Conservation (phyloP, 1,140 invertebrate genomes). For the Dufourea novaeangliae region DNA sequence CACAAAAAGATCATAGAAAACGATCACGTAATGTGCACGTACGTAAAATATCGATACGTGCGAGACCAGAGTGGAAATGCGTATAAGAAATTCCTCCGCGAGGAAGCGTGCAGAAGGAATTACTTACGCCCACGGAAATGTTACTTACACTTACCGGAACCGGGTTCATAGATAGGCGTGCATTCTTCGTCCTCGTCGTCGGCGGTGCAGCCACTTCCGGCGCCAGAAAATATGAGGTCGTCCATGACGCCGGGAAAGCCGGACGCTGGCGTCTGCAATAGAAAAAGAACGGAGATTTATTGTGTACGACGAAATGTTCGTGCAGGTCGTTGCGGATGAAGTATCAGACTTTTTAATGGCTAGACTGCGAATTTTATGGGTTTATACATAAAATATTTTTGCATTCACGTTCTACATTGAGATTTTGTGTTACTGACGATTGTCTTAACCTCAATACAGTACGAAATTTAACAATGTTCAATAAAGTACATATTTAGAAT, state of each 20-base stretch:
- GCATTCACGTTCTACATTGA: too few relatives aligned
- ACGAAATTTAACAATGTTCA: too few relatives aligned
- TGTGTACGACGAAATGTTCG: not conserved
- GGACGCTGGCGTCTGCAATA: slow-evolving; percentile 90
- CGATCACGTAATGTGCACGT: not conserved
- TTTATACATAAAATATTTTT: too few relatives aligned
- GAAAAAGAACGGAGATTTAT: slow-evolving; percentile 20
- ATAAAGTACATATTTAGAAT: too few relatives aligned
- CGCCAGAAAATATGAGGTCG: slow-evolving; percentile 93
- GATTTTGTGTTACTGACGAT: too few relatives aligned
- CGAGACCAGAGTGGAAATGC: not conserved
- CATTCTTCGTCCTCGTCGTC: slow-evolving; percentile 94
- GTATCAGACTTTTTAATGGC: not conserved
- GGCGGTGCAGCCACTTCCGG: slow-evolving; percentile 92
- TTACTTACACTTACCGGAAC: slow-evolving; percentile 84
- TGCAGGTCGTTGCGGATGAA: not conserved
- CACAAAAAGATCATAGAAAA: not conserved
- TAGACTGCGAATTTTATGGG: not conserved
- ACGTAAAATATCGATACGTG: slow-evolving; percentile 19
- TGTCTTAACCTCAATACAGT: too few relatives aligned
- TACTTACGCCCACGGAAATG: slow-evolving; percentile 56
- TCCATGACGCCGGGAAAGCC: slow-evolving; percentile 90
- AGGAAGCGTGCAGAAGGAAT: slow-evolving; percentile 43
- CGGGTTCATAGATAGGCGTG: slow-evolving; percentile 90
- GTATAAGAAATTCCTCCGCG: slow-evolving; percentile 15